Evolutionary conservation across 2,113 vertebrate species (phyloP), one percentile per base, ranked within the genome.

Genomic region (Crotalus viridis): DNA sequence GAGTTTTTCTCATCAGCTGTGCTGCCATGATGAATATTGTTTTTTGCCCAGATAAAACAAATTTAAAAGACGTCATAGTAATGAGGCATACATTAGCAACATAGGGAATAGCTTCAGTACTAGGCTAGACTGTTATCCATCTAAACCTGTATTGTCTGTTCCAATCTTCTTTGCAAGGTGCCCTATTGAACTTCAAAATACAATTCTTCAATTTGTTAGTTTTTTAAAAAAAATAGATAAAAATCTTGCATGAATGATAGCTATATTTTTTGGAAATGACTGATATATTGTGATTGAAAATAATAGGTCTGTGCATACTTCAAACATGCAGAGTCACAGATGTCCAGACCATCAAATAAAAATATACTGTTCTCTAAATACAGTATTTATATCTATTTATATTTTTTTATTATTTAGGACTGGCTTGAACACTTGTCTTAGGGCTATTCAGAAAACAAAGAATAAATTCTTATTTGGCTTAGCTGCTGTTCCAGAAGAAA

Each of bases 331-430:
- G 86, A 52, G 28, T 88, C 51, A 33, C 48, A 90, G 61, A 33
- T 13, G 19, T 90, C n/a, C 54, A 69, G 89, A n/a, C n/a, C 5
- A 51, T 52, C 69, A 64, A 90, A 52, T 9, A 61, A 74, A 39
- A 90, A 69, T 52, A 0, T 19, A 12, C 26, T 85, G 89, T 10
- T 90, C 19, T 87, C 59, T 52, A 94, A 89, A 91, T 17, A 88
- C 24, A 4, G 39, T 3, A 24, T 90, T 10, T 92, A 85, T 8
- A 94, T 56, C 7, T 21, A 89, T 24, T 90, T 46, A 39, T 39
- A 39, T 39, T 2, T 92, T 51, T 10, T 13, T 28, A 28, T 93
- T 93, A 19, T 59, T 69, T 95, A 95, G 94, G 64, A 4, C 9
- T 48, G 92, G 46, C 6, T 5, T 91, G 33, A 74, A 87, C 89